Conservation (phyloP, 2,113 vertebrate species). For the Xyliphius kryptos region DNA sequence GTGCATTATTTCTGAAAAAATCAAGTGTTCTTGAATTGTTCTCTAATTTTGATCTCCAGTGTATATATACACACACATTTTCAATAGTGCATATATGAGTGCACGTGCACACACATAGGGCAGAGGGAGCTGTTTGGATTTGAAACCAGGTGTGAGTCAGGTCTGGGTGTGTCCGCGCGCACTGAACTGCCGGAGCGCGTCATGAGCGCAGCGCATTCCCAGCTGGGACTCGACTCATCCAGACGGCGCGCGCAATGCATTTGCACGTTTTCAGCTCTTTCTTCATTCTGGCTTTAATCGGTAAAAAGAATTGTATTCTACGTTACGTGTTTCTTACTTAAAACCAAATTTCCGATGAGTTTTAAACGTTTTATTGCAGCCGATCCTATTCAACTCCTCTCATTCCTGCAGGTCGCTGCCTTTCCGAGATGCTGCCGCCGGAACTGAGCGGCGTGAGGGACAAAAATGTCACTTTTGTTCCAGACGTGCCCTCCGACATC, state of each 20-base stretch:
- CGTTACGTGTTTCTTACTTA: not conserved
- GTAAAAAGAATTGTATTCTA: conserved; percentile 17
- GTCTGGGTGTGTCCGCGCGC: conserved; percentile 31
- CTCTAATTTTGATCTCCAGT: too few relatives aligned
- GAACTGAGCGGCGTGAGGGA: conserved; percentile 25
- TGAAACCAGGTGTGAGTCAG: not conserved
- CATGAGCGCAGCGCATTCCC: conserved; percentile 11
- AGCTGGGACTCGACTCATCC: conserved; percentile 18
- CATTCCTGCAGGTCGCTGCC: conserved; percentile 20
- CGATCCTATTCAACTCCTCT: not conserved
- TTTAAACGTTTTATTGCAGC: not conserved
- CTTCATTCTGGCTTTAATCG: conserved; percentile 20
- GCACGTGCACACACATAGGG: not conserved
- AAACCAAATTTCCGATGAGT: not conserved
- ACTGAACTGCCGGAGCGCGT: conserved; percentile 17
- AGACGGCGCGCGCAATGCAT: conserved; percentile 32
- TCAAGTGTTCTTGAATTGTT: too few relatives aligned
- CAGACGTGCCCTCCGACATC: not conserved
- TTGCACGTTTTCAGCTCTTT: conserved; percentile 19
- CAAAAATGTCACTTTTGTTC: conserved; percentile 28
- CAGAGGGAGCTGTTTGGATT: not conserved
- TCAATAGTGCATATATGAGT: too few relatives aligned
- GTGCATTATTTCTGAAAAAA: too few relatives aligned
- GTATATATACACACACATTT: too few relatives aligned
- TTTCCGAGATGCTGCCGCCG: accelerated